A percentile compares a stretch with the other conserved stretches of the same genome.
Conservation (phyloP, 2,888 invertebrate genomes). For the Cerastis rubricosa region DNA sequence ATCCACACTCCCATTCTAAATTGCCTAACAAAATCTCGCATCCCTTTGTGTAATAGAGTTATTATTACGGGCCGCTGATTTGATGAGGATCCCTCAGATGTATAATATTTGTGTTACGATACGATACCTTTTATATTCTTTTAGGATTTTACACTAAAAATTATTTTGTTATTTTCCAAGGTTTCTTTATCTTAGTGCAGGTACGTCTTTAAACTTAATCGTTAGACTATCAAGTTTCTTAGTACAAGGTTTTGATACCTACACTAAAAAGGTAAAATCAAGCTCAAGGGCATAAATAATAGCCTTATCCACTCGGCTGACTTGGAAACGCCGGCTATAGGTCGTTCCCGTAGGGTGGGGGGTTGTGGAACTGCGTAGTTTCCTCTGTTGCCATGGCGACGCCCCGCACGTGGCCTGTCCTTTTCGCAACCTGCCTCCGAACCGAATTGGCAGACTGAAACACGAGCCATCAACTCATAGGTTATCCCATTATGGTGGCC, state of each 20-base stretch:
- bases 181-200: neutral
- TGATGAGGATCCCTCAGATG: conserved; percentile 76
- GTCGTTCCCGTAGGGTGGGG: conserved; percentile 71
- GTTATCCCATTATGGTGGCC: conserved; percentile 77
- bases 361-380: conserved; percentile 86
- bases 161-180: neutral
- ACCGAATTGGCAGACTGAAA: conserved; percentile 80
- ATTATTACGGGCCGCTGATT: conserved; percentile 86
- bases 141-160: neutral
- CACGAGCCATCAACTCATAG: conserved; percentile 75
- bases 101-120: conserved; percentile 60
- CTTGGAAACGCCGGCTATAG: conserved; percentile 71
- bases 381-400: conserved; percentile 87
- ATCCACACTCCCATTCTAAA: conserved; percentile 81
- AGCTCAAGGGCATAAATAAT: conserved; percentile 63
- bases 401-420: conserved; percentile 83
- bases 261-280: conserved; percentile 31
- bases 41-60: conserved; percentile 86
- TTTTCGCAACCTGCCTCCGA: conserved; percentile 78
- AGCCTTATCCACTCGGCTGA: conserved; percentile 67
- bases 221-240: neutral
- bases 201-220: neutral
- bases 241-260: neutral
- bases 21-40: conserved; percentile 84
- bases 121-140: conserved; percentile 33